phyloP scores from a whole-genome alignment of 2,797 vertebrate species.

The Lepilemur septentrionalis region DNA sequence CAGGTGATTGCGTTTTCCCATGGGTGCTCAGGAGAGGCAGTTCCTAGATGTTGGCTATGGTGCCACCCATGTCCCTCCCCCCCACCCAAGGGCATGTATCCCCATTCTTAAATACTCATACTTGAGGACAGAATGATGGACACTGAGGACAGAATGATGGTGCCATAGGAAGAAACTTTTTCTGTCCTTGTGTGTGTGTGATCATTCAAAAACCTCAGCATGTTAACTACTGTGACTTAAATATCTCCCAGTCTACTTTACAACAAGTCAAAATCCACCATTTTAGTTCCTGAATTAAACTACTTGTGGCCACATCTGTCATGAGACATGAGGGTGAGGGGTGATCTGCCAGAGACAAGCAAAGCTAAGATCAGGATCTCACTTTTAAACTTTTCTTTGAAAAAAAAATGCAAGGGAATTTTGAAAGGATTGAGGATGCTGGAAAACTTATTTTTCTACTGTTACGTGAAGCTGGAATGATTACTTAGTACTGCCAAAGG shows the following conservation, averaged over 20 bases:
- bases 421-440: neutral
- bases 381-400: neutral
- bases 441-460: neutral
- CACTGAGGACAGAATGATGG: neutral
- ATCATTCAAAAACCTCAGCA: neutral
- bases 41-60: neutral
- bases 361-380: neutral
- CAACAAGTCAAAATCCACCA: neutral
- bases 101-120: too few species aligned
- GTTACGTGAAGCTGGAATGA: neutral
- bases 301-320: rapidly evolving
- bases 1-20: neutral
- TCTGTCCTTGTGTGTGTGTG: rapidly evolving
- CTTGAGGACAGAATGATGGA: neutral
- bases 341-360: rapidly evolving
- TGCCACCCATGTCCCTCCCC: too few species aligned
- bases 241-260: neutral
- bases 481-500: neutral
- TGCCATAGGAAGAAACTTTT: neutral
- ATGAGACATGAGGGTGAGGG: too few species aligned
- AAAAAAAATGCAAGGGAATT: neutral
- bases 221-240: neutral
- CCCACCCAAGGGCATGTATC: neutral
- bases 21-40: neutral
- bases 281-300: neutral